Percentiles rank a stretch among this genome's conserved stretches.
These are phyloP conservation scores for Amiota communis DNA, from an alignment of 2,888 invertebrate species.

Conservation along the genomic window DNA sequence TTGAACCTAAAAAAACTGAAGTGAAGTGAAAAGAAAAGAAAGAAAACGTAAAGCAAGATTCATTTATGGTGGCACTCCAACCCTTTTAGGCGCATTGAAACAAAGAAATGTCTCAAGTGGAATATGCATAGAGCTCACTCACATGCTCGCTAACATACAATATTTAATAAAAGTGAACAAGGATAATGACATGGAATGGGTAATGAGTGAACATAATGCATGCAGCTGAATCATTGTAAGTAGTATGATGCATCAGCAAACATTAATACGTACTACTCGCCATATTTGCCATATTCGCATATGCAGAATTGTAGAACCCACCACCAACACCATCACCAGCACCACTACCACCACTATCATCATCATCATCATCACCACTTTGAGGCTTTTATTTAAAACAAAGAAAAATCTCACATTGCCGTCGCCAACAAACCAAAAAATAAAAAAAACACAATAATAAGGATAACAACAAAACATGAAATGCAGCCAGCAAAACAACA, in stretches of 20 bases:
- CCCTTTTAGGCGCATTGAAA: conserved; percentile 45
- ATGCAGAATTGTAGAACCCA: conserved; percentile 2
- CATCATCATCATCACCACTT: not conserved
- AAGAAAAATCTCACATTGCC: conserved; percentile 18
- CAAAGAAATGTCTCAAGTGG: conserved; percentile 67
- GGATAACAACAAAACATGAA: conserved; percentile 42
- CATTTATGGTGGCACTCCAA: not conserved
- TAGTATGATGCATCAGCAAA: conserved; percentile 2
- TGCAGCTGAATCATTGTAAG: conserved; percentile 33
- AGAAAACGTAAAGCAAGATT: not conserved
- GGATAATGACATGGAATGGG: conserved; percentile 62
- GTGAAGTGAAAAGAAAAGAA: not conserved
- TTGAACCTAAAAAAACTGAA: conserved; percentile 5
- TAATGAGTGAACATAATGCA: conserved; percentile 67
- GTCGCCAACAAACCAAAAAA: conserved; percentile 32
- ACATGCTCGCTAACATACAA: conserved; percentile 35
- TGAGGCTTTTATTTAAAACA: conserved; percentile 28
- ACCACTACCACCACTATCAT: too few species aligned
- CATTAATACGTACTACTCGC: not conserved
- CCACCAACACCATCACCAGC: too few species aligned
- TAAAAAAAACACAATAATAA: conserved; percentile 54
- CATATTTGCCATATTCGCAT: not conserved
- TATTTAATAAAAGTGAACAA: conserved; percentile 67
- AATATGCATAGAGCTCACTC: conserved; percentile 36
- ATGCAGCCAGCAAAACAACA: conserved; percentile 41